Base-by-base conservation (phyloP, 2,797 vertebrate genomes). In the Hypotaenidia okinawae region DNA sequence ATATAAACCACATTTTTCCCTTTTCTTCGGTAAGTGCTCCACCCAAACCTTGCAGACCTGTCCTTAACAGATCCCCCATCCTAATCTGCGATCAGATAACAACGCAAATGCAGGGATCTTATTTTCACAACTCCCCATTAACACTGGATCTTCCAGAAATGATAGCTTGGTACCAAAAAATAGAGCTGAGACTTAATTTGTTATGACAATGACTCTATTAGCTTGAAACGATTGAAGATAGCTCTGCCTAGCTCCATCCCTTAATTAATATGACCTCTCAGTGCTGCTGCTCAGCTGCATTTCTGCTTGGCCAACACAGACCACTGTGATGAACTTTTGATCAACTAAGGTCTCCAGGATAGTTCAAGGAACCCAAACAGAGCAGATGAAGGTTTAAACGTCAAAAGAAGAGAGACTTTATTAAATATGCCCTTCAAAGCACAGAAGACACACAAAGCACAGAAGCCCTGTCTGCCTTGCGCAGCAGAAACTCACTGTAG, bases 201-300 rank as follows among this genome's bases (percentile, higher is more conserved):
- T 78, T 91, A 80, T 57, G 84, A 73, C 87, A 81, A n/a, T 10
- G 49, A 91, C 90, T 78, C 90, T 28, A 63, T 75, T 87, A 87
- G 62, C 91, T 91, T 54, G 30, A 93, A 91, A 35, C 4, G 5
- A 61, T 15, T 33, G 41, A 78, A 75, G 82, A 69, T 58, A 61
- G 41, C 69, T 92, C 75, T 91, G 21, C 79, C 25, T 61, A 94
- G 47, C 32, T 76, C 45, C 84, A 75, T 59, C 52, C 28, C 28
- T 87, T 96, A 96, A 97, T 96, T 95, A 96, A 93, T 32, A 64
- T 51, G 89, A 92, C 87, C 87, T 96, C 97, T 96, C 73, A 64
- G 52, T 61, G 88, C 73, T 58, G 91, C 47, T 88, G 35, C 14
- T 73, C 75, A 93, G 69, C 74, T 94, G 33, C 28, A 43, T 93